Conservation (phyloP, 2,888 invertebrate species). For the Enoplolaimus lenunculus region DNA sequence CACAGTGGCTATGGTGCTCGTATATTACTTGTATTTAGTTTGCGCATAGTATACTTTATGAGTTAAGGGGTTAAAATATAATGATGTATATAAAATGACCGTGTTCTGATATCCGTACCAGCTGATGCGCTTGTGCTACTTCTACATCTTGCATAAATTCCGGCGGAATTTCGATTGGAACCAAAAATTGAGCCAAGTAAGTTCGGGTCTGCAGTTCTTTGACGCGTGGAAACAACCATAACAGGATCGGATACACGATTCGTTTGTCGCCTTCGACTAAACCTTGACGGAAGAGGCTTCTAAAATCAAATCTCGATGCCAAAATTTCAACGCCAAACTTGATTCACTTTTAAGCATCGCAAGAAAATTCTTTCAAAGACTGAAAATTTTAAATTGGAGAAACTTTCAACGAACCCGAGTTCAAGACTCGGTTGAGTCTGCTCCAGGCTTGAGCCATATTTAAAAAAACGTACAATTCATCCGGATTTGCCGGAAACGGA, state of each 20-base stretch:
- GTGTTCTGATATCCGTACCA: slow-evolving; percentile 46
- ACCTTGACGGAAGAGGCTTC: slow-evolving; percentile 52
- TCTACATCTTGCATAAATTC: slow-evolving; percentile 62
- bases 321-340: slow-evolving; percentile 19
- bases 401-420: background rate
- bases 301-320: slow-evolving; percentile 33
- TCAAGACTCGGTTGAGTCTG: background rate
- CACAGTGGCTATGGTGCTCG: too few relatives aligned
- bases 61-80: too few relatives aligned
- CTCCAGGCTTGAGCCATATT: background rate
- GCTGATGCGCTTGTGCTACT: slow-evolving; percentile 55
- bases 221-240: slow-evolving; percentile 62
- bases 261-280: slow-evolving; percentile 58
- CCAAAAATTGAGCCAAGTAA: slow-evolving; percentile 57
- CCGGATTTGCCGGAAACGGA: slow-evolving; percentile 50
- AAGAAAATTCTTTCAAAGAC: too few relatives aligned
- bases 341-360: too few relatives aligned
- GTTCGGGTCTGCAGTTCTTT: slow-evolving; percentile 64
- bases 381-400: too few relatives aligned
- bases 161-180: slow-evolving; percentile 57
- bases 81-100: too few relatives aligned
- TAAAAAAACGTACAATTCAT: slow-evolving; percentile 33
- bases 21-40: too few relatives aligned
- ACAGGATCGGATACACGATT: slow-evolving; percentile 60
- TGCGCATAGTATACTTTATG: too few relatives aligned